Percentiles rank a stretch among this genome's conserved stretches.
These are phyloP conservation scores for Porites australiensis DNA, from an alignment of 64 coral and sea anemone species.

Conservation along the genomic window DNA sequence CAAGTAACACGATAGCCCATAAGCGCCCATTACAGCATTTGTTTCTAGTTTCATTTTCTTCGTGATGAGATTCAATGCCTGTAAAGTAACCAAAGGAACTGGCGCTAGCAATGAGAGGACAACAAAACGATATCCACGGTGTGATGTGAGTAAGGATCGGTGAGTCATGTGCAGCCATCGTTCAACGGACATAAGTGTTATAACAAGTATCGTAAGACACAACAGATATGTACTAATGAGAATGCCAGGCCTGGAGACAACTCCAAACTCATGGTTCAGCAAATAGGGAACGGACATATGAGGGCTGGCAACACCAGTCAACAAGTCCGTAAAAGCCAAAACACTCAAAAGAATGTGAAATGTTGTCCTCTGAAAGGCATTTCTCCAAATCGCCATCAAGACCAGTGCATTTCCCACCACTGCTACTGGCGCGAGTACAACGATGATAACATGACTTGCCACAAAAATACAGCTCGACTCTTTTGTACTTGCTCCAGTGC, in stretches of 20 bases:
- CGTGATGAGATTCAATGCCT: neutral
- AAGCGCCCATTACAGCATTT: neutral
- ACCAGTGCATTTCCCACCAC: conserved; percentile 38
- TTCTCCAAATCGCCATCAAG: conserved; percentile 26
- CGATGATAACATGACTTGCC: neutral
- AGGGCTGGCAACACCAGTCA: neutral
- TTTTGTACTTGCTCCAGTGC: too few species aligned
- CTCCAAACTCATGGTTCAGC: neutral
- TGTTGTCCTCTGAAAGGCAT: neutral
- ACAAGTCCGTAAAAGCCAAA: neutral
- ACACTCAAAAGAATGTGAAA: conserved; percentile 12
- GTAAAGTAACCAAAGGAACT: neutral
- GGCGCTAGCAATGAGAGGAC: neutral
- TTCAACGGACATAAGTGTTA: conserved; percentile 30
- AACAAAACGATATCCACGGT: neutral
- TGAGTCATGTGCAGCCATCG: conserved; percentile 28
- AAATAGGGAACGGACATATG: neutral
- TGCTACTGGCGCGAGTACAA: neutral
- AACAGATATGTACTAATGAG: too few species aligned
- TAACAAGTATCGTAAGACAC: neutral
- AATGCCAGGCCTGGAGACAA: too few species aligned
- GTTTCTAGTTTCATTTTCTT: neutral
- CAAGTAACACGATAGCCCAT: neutral
- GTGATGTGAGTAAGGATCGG: neutral
- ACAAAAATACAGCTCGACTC: neutral